Evolutionary conservation across 2,113 vertebrate species (phyloP), one percentile per base, ranked within the genome.

Genomic region (Xyliphius kryptos): DNA sequence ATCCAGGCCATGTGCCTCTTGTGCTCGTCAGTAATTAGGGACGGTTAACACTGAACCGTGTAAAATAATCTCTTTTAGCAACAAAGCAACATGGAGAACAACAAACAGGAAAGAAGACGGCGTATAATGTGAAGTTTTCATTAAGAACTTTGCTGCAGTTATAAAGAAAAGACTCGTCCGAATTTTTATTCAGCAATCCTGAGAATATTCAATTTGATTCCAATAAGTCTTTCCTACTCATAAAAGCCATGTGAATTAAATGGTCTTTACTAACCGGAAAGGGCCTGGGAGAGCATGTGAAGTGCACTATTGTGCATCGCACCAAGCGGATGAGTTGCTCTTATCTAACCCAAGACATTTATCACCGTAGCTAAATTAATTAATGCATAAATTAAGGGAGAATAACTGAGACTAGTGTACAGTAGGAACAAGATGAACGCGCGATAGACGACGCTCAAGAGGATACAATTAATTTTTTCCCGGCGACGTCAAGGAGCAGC

Each of bases 381-480:
- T 80, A 83, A 82, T 79, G 81, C 85, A 84, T 82, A 83, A 85
- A 86, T 86, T 86, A 87, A 80, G 74, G 70, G 66, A 75, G 74
- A 76, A 86, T 85, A 85, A 82, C 74, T 70, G 71, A 82, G 81
- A 81, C 78, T 77, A 64, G 71, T 68, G 69, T 82, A 77, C 70
- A 67, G 81, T 80, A 81, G 79, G 78, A 67, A 69, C 74, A 81
- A 76, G 71, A 75, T 73, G 76, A 78, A 80, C n/a, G n/a, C 77
- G 61, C 77, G 81, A 82, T 81, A 78, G 77, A 83, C 75, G 79
- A 78, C 77, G 78, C 83, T 83, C 83, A 49, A 80, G 82, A 84
- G 82, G 73, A 78, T 77, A 79, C 67, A 70, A 85, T 79, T 56
- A 86, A 80, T 75, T 74, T n/a, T n/a, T n/a, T n/a, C n/a, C n/a